Evolutionary conservation across 2,888 invertebrate genomes (phyloP), one percentile per base, ranked within the genome.

Genomic region (Parelbella ahira): DNA sequence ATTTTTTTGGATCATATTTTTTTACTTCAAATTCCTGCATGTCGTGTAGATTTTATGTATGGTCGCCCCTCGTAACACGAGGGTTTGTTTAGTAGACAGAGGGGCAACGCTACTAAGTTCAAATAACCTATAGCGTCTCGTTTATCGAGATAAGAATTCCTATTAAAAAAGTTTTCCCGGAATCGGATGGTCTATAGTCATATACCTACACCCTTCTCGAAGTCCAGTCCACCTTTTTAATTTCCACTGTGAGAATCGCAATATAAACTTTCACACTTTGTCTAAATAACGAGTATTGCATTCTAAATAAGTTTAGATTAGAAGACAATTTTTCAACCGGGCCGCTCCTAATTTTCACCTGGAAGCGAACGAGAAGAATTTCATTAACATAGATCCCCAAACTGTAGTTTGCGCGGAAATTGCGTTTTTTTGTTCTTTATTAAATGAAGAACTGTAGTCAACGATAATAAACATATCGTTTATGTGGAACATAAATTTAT

Each of bases 121-220:
- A 63, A 72, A 74, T 65, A 66, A 62, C 63, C 64, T 65, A 62
- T 70, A 54, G 59, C 61, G 57, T 60, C 55, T 58, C 55, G 51
- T 55, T 56, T 54, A 44, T 53, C 56, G 44, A 68, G 71, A 74
- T 72, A 72, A 71, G 68, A 66, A 59, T 63, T 68, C 69, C 62
- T 72, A 77, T 76, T 72, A 72, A 75, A 74, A 75, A 78, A 75
- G 62, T 72, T 76, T 68, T 44, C 37, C 24, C 49, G 50, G 53
- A 56, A 57, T 58, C 49, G 51, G 56, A 56, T 52, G 54, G 39
- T 34, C 41, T 41, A 33, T 33, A 19, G 27, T 41, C 41, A 41
- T 41, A 41, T 24, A 53, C 47, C 51, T 49, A 13, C 29, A 4
- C 7, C 2, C 10, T 39, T 32, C 15, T 19, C 28, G 13, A 3